Conservation (phyloP, 2,888 invertebrate species). For the Panopea generosa region DNA sequence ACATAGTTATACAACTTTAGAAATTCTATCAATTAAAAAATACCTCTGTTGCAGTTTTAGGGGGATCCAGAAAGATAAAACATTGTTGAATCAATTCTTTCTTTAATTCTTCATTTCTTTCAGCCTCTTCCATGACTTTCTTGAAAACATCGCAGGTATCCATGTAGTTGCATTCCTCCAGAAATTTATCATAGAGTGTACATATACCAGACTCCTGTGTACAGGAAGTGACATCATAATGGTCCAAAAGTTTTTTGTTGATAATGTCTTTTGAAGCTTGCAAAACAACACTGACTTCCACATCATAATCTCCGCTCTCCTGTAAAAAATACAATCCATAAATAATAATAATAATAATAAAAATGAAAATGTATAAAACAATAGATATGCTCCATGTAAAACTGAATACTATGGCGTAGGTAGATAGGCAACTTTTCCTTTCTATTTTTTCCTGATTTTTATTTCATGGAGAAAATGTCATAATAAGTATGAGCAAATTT, state of each 20-base stretch:
- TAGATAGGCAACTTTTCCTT: too few relatives aligned
- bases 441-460: too few relatives aligned
- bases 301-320: conserved; percentile 73
- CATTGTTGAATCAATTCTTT: conserved; percentile 49
- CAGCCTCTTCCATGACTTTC: conserved; percentile 51
- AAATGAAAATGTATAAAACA: too few relatives aligned
- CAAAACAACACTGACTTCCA: conserved; percentile 72
- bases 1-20: too few relatives aligned
- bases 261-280: conserved; percentile 64
- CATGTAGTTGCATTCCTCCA: conserved; percentile 68
- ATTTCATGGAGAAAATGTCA: too few relatives aligned
- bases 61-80: conserved; percentile 65
- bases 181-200: conserved; percentile 64
- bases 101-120: conserved; percentile 60
- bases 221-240: conserved; percentile 54
- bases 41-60: conserved; percentile 70
- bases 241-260: conserved; percentile 48
- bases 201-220: conserved; percentile 54
- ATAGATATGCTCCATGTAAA: too few relatives aligned
- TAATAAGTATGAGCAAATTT: too few relatives aligned
- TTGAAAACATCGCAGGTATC: conserved; percentile 70
- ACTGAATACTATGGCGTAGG: too few relatives aligned
- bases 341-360: too few relatives aligned
- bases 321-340: too few relatives aligned
- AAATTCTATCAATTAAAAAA: too few relatives aligned